phyloP scores from a whole-genome alignment of 2,797 vertebrate species.

The Siniperca scherzeri region DNA sequence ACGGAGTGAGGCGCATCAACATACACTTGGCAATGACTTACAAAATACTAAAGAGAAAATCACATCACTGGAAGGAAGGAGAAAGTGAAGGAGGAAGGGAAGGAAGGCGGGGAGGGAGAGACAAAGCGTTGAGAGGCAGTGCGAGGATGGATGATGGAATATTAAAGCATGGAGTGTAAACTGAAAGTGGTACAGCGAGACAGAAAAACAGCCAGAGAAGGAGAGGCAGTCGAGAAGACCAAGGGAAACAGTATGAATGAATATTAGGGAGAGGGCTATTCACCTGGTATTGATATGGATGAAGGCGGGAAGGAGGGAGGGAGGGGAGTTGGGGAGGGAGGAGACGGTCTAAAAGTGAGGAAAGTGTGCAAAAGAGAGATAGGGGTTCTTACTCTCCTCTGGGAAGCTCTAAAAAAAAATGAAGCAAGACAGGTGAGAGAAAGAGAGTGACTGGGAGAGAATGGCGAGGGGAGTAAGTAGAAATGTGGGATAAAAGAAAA shows the following conservation, averaged over 20 bases:
- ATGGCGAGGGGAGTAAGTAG: constrained; percentile 47
- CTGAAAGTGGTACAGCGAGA: constrained; percentile 53
- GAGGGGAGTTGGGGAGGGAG: constrained; percentile 28
- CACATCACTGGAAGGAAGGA: constrained; percentile 6
- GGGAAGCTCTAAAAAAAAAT: constrained; percentile 54
- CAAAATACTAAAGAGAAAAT: constrained; percentile 56
- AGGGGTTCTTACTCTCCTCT: constrained; percentile 67
- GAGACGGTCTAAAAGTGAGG: constrained; percentile 62
- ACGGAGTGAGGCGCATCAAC: constrained; percentile 27
- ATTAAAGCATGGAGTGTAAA: constrained; percentile 60
- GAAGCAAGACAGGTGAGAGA: constrained; percentile 71
- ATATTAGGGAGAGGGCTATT: constrained; percentile 65
- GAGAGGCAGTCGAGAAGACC: constrained; percentile 39
- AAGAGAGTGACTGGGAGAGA: constrained; percentile 62
- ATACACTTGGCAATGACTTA: constrained; percentile 40
- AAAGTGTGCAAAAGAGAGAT: constrained; percentile 77
- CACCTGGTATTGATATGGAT: constrained; percentile 69
- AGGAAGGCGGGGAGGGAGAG: constrained; percentile 21
- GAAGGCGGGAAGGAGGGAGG: constrained; percentile 14
- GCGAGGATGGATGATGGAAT: constrained; percentile 50
- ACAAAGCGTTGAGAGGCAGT: constrained; percentile 23
- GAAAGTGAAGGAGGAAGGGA: not conserved
- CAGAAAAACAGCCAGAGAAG: constrained; percentile 40
- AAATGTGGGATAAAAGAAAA: constrained; percentile 63
- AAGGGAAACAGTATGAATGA: constrained; percentile 57